These are phyloP conservation scores for Cataglyphis albicans DNA, from an alignment of 2,888 invertebrate genomes.

Conservation along the genomic window DNA sequence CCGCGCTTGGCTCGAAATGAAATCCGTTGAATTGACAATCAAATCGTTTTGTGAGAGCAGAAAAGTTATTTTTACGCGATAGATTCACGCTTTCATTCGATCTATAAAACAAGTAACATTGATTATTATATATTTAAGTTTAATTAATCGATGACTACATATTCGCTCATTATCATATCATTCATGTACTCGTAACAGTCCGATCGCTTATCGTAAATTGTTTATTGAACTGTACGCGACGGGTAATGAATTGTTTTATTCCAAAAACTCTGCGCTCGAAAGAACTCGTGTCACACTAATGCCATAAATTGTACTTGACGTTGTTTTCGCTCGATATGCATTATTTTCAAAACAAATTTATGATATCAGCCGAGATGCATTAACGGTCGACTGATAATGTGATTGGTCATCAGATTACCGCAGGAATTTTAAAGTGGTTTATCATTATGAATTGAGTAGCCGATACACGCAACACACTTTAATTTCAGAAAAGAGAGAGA, in stretches of 20 bases:
- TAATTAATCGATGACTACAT: conserved; percentile 45
- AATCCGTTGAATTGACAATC: conserved; percentile 63
- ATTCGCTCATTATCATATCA: neutral
- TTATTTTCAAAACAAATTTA: conserved; percentile 53
- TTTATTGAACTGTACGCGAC: conserved; percentile 18
- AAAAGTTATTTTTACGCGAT: neutral
- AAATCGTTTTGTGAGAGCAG: neutral
- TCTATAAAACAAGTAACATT: conserved; percentile 25
- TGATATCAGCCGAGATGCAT: conserved; percentile 39
- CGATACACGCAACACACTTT: neutral
- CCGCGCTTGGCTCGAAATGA: conserved; percentile 66
- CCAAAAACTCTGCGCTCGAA: conserved; percentile 36
- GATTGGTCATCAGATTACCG: conserved; percentile 29
- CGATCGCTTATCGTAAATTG: conserved; percentile 41
- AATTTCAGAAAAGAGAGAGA: neutral
- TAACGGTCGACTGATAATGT: conserved; percentile 53
- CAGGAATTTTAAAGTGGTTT: conserved; percentile 34
- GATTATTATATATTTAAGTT: neutral
- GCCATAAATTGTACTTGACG: conserved; percentile 30
- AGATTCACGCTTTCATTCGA: neutral
- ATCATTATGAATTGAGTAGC: conserved; percentile 25
- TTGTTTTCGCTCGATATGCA: conserved; percentile 48
- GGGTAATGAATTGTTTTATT: conserved; percentile 45
- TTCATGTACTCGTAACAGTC: conserved; percentile 32
- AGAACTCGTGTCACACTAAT: conserved; percentile 34